These are phyloP conservation scores for Bucorvus abyssinicus DNA, from an alignment of 2,797 vertebrate genomes.

Conservation along the genomic window DNA sequence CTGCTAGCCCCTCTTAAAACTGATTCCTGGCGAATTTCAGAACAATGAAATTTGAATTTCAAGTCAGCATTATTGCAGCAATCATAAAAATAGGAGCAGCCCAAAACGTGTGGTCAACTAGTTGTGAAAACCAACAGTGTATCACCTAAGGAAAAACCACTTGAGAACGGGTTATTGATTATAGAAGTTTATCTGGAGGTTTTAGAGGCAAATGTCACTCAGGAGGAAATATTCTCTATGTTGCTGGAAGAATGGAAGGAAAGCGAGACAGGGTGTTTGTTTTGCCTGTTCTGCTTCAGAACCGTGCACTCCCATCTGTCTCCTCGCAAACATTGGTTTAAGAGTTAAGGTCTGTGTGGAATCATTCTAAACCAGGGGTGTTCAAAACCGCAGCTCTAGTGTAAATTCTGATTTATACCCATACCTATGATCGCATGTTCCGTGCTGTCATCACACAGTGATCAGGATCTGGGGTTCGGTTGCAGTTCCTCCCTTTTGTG, in stretches of 20 bases:
- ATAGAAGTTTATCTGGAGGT: neutral
- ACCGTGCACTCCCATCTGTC: neutral
- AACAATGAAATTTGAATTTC: neutral
- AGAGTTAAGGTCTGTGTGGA: neutral
- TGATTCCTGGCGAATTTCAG: neutral
- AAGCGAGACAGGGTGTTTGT: neutral
- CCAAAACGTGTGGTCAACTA: neutral
- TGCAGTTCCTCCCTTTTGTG: neutral
- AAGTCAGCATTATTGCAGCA: neutral
- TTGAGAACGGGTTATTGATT: neutral
- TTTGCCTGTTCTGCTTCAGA: neutral
- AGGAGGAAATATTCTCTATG: neutral
- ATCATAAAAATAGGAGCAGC: neutral
- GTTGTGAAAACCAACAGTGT: neutral
- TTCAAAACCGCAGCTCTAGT: neutral
- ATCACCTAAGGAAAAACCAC: neutral
- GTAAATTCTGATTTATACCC: neutral
- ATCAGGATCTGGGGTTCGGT: neutral
- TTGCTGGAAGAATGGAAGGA: neutral
- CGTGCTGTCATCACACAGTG: accelerated
- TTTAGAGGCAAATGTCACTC: neutral
- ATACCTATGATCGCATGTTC: too few relatives aligned
- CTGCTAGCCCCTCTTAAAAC: neutral
- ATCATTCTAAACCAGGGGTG: neutral
- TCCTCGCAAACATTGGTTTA: neutral